A percentile compares a stretch with the other conserved stretches of the same genome.
Conservation (phyloP, 2,113 vertebrate species). For the Prunella fulvescens region DNA sequence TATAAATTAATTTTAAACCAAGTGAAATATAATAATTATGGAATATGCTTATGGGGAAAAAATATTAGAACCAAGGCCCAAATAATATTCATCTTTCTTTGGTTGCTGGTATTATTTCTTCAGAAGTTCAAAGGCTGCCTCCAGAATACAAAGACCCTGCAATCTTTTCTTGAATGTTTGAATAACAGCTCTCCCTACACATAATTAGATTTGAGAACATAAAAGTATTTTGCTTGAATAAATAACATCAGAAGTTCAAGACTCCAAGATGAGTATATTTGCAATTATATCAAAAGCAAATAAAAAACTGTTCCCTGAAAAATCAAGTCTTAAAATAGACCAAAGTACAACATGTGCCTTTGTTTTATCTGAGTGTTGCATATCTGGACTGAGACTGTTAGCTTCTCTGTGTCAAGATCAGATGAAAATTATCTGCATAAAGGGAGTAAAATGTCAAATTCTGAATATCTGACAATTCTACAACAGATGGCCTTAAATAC, state of each 20-base stretch:
- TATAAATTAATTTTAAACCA: neutral
- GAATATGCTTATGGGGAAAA: neutral
- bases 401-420: neutral
- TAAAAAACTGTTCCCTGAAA: neutral
- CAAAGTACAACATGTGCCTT: neutral
- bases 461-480: slow-evolving; percentile 18
- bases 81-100: neutral
- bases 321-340: slow-evolving; percentile 17
- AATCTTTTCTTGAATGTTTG: neutral
- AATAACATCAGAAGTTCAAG: slow-evolving; percentile 11
- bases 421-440: neutral
- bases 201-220: slow-evolving; percentile 24
- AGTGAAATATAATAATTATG: neutral
- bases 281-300: slow-evolving; percentile 15
- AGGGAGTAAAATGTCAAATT: slow-evolving; percentile 33
- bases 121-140: neutral
- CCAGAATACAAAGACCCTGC: neutral
- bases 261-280: neutral
- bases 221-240: neutral
- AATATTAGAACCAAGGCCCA: neutral
- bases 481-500: slow-evolving; percentile 54
- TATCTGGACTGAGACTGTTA: neutral
- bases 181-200: neutral
- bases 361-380: neutral
- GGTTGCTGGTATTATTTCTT: neutral